Conservation (phyloP, 1,140 invertebrate genomes). For the Drosophila subobscura region DNA sequence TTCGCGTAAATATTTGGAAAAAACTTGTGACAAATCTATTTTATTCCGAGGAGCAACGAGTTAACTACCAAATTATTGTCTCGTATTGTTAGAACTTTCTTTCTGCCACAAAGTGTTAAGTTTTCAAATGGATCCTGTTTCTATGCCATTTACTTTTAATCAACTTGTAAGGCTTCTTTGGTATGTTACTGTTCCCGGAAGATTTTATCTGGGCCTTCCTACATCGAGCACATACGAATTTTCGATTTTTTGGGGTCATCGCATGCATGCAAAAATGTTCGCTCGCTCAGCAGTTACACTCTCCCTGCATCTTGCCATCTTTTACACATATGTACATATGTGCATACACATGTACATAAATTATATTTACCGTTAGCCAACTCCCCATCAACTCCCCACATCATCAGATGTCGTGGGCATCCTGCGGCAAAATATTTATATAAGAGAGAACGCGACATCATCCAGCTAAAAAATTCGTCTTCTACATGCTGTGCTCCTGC, state of each 20-base stretch:
- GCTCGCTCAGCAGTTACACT: background rate
- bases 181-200: too few species aligned
- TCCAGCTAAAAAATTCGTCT: constrained; percentile 28
- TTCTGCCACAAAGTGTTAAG: background rate
- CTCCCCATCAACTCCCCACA: constrained; percentile 30
- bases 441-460: constrained; percentile 41
- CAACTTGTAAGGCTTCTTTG: too few species aligned
- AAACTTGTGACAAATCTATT: too few species aligned
- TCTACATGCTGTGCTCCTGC: constrained; percentile 27
- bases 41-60: too few species aligned
- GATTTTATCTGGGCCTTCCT: background rate
- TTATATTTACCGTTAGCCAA: constrained; percentile 49
- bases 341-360: constrained; percentile 24
- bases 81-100: background rate
- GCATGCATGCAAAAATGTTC: constrained; percentile 14
- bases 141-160: too few species aligned
- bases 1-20: too few species aligned
- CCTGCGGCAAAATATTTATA: constrained; percentile 36
- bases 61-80: too few species aligned
- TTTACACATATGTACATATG: constrained; percentile 34
- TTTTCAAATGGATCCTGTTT: too few species aligned
- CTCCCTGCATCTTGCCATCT: too few species aligned
- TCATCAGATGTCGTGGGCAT: background rate
- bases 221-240: constrained; percentile 20
- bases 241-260: constrained; percentile 39